Evolutionary conservation across 2,113 vertebrate genomes (phyloP).

Genomic region (Psophia crepitans): DNA sequence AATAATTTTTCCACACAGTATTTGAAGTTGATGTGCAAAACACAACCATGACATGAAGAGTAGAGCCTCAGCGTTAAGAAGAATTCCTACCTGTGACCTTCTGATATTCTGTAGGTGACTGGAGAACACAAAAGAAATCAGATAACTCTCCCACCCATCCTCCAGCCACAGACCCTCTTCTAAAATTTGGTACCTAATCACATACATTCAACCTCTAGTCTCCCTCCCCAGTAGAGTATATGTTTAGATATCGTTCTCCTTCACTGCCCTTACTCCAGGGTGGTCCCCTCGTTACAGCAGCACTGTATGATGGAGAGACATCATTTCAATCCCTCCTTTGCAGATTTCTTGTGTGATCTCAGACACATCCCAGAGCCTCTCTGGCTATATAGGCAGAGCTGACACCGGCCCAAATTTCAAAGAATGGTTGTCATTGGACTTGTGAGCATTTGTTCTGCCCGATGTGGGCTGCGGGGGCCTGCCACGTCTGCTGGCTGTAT

Average conservation of each 20-base stretch:
- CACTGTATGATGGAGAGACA: neutral
- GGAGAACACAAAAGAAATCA: neutral
- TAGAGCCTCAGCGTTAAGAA: neutral
- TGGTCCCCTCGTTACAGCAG: accelerated
- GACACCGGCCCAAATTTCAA: neutral
- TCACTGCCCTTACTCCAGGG: neutral
- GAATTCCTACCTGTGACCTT: neutral
- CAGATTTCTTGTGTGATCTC: neutral
- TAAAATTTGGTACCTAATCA: neutral
- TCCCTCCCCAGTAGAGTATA: neutral
- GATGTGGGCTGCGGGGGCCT: neutral
- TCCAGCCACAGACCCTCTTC: neutral
- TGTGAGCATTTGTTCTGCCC: neutral
- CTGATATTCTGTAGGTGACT: neutral
- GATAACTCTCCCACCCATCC: neutral
- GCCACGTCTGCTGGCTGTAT: neutral
- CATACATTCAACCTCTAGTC: neutral
- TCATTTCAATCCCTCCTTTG: neutral
- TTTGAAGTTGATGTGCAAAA: slow-evolving; percentile 37
- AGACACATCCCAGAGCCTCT: neutral
- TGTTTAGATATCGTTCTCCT: neutral
- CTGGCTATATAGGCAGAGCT: neutral
- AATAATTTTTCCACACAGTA: neutral
- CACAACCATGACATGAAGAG: neutral
- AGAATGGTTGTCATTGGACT: neutral